Evolutionary conservation across 1,140 invertebrate genomes (phyloP), one percentile per base, ranked within the genome.

Genomic region (Bursaphelenchus mucronatus): DNA sequence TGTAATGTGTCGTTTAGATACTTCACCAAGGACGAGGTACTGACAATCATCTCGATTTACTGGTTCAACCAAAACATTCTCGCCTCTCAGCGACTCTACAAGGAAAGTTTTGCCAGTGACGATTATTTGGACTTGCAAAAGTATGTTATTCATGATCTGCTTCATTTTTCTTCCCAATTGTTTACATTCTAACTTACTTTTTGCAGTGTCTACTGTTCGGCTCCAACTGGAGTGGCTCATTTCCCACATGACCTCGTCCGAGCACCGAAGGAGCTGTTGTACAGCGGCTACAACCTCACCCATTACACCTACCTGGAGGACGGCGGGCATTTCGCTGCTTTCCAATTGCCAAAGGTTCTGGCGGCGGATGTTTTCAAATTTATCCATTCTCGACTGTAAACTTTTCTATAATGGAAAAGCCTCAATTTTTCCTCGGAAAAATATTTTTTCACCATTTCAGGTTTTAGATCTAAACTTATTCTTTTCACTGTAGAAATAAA

Each of bases 21-120:
- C 66, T 66, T 85, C 73, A 79, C 83, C 8, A 81, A 88, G 50
- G 88, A 89, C 53, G 88, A 90, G 69, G 80, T 92, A 5, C 82
- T 93, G 4, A 90, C 91, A 68, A 92, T 92, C 76, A 76, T 92
- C 0, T 92, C 91, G 89, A 78, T 92, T 19, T 93, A 92, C 79
- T 94, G 89, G 87, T 75, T 88, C 0, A 87, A 88, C 0, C 87
- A 87, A 64, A 87, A 87, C 0, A 89, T 91, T 1, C 89, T 88
- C 0, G 88, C 89, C 0, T 89, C 89, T 0, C 83, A 87, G 74
- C 84, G 91, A 61, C 81, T 90, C 8, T 92, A 92, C 71, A 83
- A 88, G 0, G 69, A 71, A 59, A 39, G 45, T 44, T 41, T 62
- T n/a, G 41, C n/a, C 15, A 13, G 54, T 67, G 39, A 15, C 1